Percentiles rank a stretch among this genome's conserved stretches.
These are phyloP conservation scores for Drosophila dives DNA, from an alignment of 2,888 invertebrate species.

Conservation along the genomic window DNA sequence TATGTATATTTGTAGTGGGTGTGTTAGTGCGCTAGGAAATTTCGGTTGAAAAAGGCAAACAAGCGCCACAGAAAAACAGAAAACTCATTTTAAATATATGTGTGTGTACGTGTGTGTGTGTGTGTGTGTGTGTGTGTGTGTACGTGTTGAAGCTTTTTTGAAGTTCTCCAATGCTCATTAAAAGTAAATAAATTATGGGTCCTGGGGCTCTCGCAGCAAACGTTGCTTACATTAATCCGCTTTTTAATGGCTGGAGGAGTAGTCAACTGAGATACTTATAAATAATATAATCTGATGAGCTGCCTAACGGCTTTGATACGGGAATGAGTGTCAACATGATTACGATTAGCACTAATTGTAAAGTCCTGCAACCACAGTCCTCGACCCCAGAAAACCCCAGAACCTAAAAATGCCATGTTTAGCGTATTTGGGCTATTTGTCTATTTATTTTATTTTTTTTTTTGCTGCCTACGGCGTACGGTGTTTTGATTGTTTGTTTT, in stretches of 20 bases:
- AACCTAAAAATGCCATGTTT: constrained; percentile 1
- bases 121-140: constrained; percentile 12
- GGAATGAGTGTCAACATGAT: constrained; percentile 39
- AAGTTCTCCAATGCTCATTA: constrained; percentile 70
- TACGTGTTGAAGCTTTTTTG: constrained; percentile 49
- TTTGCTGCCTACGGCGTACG: constrained; percentile 47
- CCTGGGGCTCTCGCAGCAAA: constrained; percentile 27
- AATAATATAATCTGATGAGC: constrained; percentile 29
- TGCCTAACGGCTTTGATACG: constrained; percentile 22
- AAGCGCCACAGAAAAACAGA: constrained; percentile 49
- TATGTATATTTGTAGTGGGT: constrained; percentile 20
- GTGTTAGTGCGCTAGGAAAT: constrained; percentile 50
- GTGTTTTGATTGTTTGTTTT: constrained; percentile 76
- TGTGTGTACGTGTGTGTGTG: constrained; percentile 16
- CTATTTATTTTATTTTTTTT: constrained; percentile 1
- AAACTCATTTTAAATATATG: constrained; percentile 70
- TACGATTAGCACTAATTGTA: constrained; percentile 57
- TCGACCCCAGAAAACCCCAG: background rate
- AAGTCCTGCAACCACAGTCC: constrained; percentile 22
- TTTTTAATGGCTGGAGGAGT: constrained; percentile 30
- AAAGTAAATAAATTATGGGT: constrained; percentile 71
- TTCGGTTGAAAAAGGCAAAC: constrained; percentile 70
- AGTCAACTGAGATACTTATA: constrained; percentile 23
- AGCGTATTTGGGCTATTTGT: background rate
- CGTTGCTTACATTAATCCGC: constrained; percentile 37